Evolutionary conservation across 1,140 invertebrate genomes (phyloP), one percentile per base, ranked within the genome.

Genomic region (Drosophila malerkotliana): DNA sequence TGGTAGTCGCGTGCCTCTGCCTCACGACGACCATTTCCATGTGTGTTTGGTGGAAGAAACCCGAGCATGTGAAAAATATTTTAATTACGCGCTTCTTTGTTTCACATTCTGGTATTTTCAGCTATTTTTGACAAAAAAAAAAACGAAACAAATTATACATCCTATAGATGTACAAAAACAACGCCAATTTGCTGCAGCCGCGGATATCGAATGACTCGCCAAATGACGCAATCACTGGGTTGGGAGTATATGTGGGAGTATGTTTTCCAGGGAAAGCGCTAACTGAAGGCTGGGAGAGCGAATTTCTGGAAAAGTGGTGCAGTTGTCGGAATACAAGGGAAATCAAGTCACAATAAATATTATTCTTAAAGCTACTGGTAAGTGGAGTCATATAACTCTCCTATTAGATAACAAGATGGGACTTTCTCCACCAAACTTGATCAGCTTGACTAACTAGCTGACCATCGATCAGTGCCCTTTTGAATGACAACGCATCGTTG

Each of bases 11-110:
- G 81, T 84, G 81, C 81, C 81, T 67, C 67, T 18, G 18, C 18
- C 39, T 53, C 24, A 37, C 10, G 64, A 21, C 49, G 48, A 32
- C 47, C 47, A 58, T 41, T 39, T 59, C 56, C 63, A 72, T 60
- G 60, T 63, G 48, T 59, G 55, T 28, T 24, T 9, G 18, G 18
- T 47, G 51, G 10, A 68, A 69, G 66, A 68, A 84, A 84, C 56
- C 41, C 73, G 78, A 85, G 78, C 74, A 88, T 82, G 82, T 77
- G 75, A 85, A 88, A 85, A 81, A 88, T 75, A 72, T 82, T 85
- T 85, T 88, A 87, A 85, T 85, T 85, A 77, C 68, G 60, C 80
- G 77, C 77, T 66, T 82, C 47, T 68, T 77, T 77, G 49, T 76
- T 69, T 77, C 54, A 32, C 63, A 63, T 55, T 41, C 60, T 51